These are phyloP conservation scores for Drosophila prosaltans DNA, from an alignment of 1,140 invertebrate species.

Conservation along the genomic window DNA sequence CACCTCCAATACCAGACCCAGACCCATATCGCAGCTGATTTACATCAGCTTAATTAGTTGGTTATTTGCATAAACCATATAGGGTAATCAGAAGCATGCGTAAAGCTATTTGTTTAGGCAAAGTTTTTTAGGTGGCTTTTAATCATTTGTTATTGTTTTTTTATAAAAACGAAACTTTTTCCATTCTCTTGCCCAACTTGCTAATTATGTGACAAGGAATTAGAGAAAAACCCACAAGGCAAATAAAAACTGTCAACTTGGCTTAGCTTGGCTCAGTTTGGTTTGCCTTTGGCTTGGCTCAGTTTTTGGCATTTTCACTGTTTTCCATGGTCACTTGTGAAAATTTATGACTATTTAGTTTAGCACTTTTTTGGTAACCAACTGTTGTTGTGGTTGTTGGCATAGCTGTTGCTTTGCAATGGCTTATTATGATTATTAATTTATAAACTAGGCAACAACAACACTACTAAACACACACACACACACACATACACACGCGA, in stretches of 20 bases:
- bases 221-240: slow-evolving; percentile 8
- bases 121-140: slow-evolving; percentile 38
- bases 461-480: slow-evolving; percentile 36
- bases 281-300: background rate
- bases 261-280: background rate
- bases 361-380: slow-evolving; percentile 55
- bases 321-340: slow-evolving; percentile 46
- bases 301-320: slow-evolving; percentile 26
- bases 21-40: slow-evolving; percentile 53
- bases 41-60: slow-evolving; percentile 74
- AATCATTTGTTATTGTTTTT: slow-evolving; percentile 33
- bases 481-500: slow-evolving; percentile 10
- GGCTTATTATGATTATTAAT: slow-evolving; percentile 77
- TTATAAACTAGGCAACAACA: slow-evolving; percentile 55
- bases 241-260: slow-evolving; percentile 20
- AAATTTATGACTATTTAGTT: slow-evolving; percentile 72
- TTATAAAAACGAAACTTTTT: slow-evolving; percentile 29
- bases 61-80: slow-evolving; percentile 65
- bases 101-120: slow-evolving; percentile 71
- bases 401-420: slow-evolving; percentile 30
- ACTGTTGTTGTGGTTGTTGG: slow-evolving; percentile 21
- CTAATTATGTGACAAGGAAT: slow-evolving; percentile 10
- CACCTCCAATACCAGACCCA: background rate
- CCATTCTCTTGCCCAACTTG: background rate
- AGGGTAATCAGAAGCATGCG: slow-evolving; percentile 66